phyloP scores from a whole-genome alignment of 2,113 vertebrate genomes.

The Hymenochirus boettgeri region DNA sequence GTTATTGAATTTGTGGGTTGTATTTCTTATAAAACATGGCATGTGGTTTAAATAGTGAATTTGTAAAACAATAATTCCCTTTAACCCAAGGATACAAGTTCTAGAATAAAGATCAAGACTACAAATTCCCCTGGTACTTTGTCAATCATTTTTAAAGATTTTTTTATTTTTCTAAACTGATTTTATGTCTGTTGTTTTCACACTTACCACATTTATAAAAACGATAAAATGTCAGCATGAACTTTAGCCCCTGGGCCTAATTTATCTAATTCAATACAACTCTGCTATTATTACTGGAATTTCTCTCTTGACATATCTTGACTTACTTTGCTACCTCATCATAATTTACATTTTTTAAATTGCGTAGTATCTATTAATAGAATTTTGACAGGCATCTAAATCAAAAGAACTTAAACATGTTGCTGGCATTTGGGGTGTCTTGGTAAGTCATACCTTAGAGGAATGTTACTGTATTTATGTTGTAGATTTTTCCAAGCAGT shows the following conservation, averaged over 20 bases:
- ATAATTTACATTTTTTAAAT: constrained; percentile 59
- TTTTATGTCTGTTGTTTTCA: not conserved
- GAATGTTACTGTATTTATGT: constrained; percentile 74
- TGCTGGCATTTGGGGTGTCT: constrained; percentile 56
- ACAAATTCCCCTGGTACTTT: not conserved
- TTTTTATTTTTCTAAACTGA: constrained; percentile 5
- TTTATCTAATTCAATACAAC: constrained; percentile 5
- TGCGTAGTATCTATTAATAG: constrained; percentile 34
- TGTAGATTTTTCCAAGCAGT: constrained; percentile 71
- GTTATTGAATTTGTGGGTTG: too few relatives aligned
- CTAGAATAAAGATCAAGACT: constrained; percentile 13
- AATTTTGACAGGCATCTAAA: too few relatives aligned
- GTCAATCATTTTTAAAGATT: constrained; percentile 10
- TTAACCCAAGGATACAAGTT: not conserved
- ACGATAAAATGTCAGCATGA: constrained; percentile 10
- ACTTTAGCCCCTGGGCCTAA: constrained; percentile 40
- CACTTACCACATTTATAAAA: constrained; percentile 13
- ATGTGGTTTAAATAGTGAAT: constrained; percentile 1
- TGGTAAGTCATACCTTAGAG: constrained; percentile 67
- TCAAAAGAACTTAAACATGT: constrained; percentile 42
- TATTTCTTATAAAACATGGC: not conserved
- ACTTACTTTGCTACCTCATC: constrained; percentile 56
- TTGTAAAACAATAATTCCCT: not conserved
- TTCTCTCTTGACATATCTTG: constrained; percentile 52
- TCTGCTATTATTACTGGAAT: constrained; percentile 50